phyloP scores from a whole-genome alignment of 2,888 invertebrate genomes.

The Pristionchus exspectatus region DNA sequence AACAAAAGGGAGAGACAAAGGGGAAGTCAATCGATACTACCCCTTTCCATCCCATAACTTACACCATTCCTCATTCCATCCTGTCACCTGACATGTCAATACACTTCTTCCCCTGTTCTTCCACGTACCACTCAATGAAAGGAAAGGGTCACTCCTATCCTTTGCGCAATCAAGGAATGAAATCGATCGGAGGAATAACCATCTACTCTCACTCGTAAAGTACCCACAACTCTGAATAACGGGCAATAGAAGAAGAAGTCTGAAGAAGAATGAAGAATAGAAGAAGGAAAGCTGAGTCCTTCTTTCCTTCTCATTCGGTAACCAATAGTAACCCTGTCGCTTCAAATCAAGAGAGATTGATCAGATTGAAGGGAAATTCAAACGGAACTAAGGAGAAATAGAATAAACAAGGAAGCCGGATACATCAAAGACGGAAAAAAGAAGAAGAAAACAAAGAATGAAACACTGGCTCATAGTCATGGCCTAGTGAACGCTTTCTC shows the following conservation, averaged over 20 bases:
- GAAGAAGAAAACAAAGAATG: neutral
- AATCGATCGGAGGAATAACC: neutral
- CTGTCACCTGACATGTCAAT: neutral
- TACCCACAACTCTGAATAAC: no score
- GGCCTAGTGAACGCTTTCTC: neutral
- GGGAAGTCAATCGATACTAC: neutral
- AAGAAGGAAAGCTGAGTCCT: neutral
- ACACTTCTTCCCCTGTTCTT: neutral
- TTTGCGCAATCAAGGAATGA: neutral
- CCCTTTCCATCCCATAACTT: neutral
- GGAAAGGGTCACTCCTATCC: neutral
- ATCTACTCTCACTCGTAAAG: neutral
- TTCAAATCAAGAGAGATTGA: neutral
- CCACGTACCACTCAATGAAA: neutral
- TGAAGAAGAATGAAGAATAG: no score
- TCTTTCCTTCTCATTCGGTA: neutral
- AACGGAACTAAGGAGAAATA: neutral
- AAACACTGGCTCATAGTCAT: neutral
- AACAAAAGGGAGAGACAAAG: neutral
- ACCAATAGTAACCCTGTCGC: constrained; percentile 1
- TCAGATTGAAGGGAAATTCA: neutral
- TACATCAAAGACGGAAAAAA: neutral
- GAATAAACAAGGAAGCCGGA: neutral
- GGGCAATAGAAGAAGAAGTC: no score
- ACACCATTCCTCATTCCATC: neutral